Evolutionary conservation across 2,888 invertebrate genomes (phyloP).

Genomic region (Plagodis dolabraria): DNA sequence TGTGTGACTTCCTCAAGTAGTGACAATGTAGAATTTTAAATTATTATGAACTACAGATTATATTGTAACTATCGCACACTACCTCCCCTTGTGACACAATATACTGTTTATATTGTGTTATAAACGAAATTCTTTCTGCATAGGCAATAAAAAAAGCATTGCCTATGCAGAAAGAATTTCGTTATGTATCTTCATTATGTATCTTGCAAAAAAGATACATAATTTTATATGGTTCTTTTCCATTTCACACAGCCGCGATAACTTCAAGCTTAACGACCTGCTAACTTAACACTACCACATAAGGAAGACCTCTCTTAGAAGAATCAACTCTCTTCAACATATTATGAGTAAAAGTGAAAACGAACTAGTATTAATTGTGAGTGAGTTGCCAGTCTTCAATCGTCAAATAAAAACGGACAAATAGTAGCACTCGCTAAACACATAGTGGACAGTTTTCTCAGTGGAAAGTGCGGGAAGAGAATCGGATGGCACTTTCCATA

Average conservation of each 20-base stretch:
- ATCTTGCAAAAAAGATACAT: too few relatives aligned
- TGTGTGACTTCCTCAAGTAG: too few relatives aligned
- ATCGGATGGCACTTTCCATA: constrained; percentile 51
- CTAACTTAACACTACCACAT: constrained; percentile 8
- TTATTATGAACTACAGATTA: too few relatives aligned
- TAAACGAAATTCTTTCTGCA: too few relatives aligned
- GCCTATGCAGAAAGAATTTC: too few relatives aligned
- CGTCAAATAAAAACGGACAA: constrained; percentile 35
- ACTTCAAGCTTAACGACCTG: not conserved
- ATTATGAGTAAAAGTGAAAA: constrained; percentile 36
- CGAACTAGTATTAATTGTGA: constrained; percentile 26
- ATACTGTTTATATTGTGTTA: too few relatives aligned
- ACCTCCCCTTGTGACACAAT: too few relatives aligned
- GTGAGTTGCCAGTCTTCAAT: constrained; percentile 14
- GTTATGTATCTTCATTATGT: too few relatives aligned
- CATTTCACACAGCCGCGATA: not conserved
- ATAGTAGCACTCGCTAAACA: constrained; percentile 31
- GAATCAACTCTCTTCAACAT: constrained; percentile 27
- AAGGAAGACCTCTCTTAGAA: not conserved
- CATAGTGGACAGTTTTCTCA: constrained; percentile 29
- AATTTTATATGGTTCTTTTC: not conserved
- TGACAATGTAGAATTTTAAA: too few relatives aligned
- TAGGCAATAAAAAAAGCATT: too few relatives aligned
- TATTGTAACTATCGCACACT: too few relatives aligned
- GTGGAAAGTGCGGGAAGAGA: constrained; percentile 45